Base-by-base conservation (phyloP, 1,140 invertebrate genomes). In the Ectropis grisescens region DNA sequence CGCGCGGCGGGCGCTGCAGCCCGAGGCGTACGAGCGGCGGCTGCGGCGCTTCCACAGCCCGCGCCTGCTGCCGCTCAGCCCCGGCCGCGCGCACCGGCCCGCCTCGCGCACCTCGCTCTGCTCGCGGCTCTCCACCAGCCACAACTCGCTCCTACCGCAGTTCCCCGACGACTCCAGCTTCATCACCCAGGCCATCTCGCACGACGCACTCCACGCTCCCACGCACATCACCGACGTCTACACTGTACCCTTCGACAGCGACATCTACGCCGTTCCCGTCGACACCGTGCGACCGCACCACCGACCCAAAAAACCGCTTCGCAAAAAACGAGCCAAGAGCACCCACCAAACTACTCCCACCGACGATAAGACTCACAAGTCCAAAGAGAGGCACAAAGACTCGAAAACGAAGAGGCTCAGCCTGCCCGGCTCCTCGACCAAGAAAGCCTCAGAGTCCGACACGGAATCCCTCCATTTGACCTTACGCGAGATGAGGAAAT, bases 131-230 rank as follows among this genome's bases (percentile, higher is more conserved):
- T 92, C 91, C 24, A 92, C 90, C 57, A 92, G 91, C 27, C 91
- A 93, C 59, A 93, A 93, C 53, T 93, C 91, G 1, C 85, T 93
- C 33, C 85, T 89, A 22, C 89, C 88, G 2, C 86, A 92, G 16
- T 89, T 90, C 2, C 88, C 84, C 0, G 92, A 94, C 45, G 91
- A 93, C 57, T 93, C 91, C 2, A 92, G 87, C 45, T 94, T 94
- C 54, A 94, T 94, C 30, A 93, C 91, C 1, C 92, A 92, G 51
- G 92, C 91, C 10, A 92, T 93, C 84, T 93, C 91, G 0, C 91
- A 93, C 47, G 91, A 93, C 51, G 89, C 90, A 0, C 67, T 93
- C 6, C 86, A 86, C 0, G 83, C 85, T 11, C 81, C 84, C 33
- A 86, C 86, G 3, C 89, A 91, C 43, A 92, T 92, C 14, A 90